These are phyloP conservation scores for Mastomys natalensis DNA, from an alignment of 2,113 vertebrate species.

Conservation along the genomic window DNA sequence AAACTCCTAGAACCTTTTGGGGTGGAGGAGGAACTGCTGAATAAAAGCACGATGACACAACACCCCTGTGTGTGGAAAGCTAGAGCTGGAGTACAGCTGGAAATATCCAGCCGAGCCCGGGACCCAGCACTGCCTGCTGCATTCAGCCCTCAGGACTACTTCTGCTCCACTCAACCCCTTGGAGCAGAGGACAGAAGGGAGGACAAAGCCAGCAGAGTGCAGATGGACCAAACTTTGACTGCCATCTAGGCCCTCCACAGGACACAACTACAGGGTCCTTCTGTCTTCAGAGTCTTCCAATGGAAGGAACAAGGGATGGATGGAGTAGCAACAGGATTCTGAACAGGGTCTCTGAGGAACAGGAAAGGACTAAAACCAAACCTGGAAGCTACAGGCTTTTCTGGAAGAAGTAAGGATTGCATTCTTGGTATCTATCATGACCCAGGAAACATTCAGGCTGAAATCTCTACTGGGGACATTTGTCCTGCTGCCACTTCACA, in stretches of 20 bases:
- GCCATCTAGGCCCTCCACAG: neutral
- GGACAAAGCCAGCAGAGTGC: neutral
- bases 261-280: neutral
- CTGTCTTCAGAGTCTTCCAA: neutral
- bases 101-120: neutral
- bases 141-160: neutral
- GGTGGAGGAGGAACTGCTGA: neutral
- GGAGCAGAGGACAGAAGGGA: neutral
- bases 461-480: neutral
- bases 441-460: neutral
- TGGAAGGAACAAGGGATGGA: neutral
- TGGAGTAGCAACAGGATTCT: neutral
- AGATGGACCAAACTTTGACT: neutral
- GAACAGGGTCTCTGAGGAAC: neutral
- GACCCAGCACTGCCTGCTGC: neutral
- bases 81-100: neutral
- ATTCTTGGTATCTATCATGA: neutral
- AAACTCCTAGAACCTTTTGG: neutral
- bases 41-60: neutral
- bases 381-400: neutral
- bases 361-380: constrained; percentile 17
- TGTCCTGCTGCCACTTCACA: neutral
- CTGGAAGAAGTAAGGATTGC: neutral
- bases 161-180: neutral
- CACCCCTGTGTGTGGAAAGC: neutral